These are phyloP conservation scores for Acholoe squamosa DNA, from an alignment of 2,888 invertebrate genomes.

Conservation along the genomic window DNA sequence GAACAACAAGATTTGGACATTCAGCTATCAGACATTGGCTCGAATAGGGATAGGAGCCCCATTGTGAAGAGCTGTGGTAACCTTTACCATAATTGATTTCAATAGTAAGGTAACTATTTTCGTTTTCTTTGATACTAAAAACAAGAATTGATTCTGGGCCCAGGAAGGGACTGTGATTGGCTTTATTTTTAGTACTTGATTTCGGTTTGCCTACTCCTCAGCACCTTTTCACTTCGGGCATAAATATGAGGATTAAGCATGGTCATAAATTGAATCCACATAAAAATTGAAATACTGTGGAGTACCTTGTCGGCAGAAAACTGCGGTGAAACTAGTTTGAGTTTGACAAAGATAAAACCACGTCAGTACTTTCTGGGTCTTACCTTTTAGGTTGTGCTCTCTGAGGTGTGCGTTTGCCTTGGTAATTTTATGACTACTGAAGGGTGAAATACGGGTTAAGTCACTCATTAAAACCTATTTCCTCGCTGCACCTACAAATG, in stretches of 20 bases:
- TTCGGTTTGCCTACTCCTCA: neutral
- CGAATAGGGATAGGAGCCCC: neutral
- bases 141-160: neutral
- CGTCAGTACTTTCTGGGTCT: neutral
- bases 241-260: neutral
- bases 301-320: neutral
- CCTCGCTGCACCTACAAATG: too few species aligned
- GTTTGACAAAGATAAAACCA: neutral
- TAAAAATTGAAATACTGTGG: neutral
- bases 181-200: neutral
- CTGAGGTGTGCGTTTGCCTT: neutral
- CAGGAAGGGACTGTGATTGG: neutral
- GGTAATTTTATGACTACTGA: neutral
- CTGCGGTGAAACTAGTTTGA: neutral
- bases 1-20: too few species aligned
- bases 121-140: neutral
- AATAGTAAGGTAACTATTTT: neutral
- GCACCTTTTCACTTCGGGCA: neutral
- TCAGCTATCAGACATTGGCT: neutral
- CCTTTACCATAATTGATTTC: constrained; percentile 18
- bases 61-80: neutral
- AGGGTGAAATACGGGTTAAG: neutral
- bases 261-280: constrained; percentile 31
- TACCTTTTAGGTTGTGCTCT: neutral
- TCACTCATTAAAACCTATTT: neutral